Base-by-base conservation (phyloP, 2,888 invertebrate genomes). In the Lasiommata megera region DNA sequence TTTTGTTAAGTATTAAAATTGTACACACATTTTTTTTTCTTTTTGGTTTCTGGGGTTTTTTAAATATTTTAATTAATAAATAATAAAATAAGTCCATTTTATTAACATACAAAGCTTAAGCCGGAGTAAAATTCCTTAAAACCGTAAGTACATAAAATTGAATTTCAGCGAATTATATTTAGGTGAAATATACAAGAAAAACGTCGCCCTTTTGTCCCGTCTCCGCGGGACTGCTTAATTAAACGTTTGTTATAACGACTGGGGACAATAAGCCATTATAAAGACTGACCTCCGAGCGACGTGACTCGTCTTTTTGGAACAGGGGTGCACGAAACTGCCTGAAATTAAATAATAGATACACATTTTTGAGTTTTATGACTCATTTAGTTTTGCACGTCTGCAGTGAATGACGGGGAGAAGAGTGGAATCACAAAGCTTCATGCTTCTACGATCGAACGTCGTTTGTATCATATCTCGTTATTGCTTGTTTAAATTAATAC, bases 161-260 rank as follows among this genome's bases (percentile, higher is more conserved):
- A 52, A 52, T 52, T 52, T 41, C 16, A 18, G 5, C 23, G 28
- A 55, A 38, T 47, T 18, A 41, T 36, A 17, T 55, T 48, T 31
- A 48, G 48, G 17, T 44, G 48, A 44, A 55, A 48, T 37, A 54
- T 43, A 44, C 16, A 44, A 60, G 54, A 54, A 51, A 50, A 56
- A 56, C 44, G 17, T 28, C 29, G 36, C 29, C 37, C 54, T 52
- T 71, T 79, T 79, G 79, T 79, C 62, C 61, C 61, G 58, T 64
- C 70, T 72, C 51, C 8, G 41, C 65, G 64, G 64, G 64, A 65
- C 56, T 56, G 66, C 68, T 72, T 82, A 82, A 81, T 83, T 82
- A 81, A 79, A 80, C 79, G 77, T 77, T 79, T 71, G 76, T 66
- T 68, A 71, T 77, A 76, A 79, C 71, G 78, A 76, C 71, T 69